Base-by-base conservation (phyloP, 2,113 vertebrate genomes). In the Neodontobutis hainanensis region DNA sequence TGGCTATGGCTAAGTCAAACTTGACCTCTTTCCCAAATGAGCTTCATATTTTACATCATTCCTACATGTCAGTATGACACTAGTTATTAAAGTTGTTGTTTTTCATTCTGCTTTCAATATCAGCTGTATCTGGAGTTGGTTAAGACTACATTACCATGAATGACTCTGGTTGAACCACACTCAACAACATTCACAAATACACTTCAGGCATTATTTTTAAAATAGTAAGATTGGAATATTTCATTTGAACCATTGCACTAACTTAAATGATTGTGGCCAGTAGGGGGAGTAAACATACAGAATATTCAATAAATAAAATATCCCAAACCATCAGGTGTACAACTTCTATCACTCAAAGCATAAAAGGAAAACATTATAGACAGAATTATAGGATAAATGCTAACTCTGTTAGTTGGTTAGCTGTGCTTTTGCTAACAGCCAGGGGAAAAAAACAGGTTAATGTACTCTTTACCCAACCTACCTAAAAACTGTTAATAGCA, bases 181-280 rank as follows among this genome's bases (percentile, higher is more conserved):
- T 47, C n/a, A 82, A 75, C 66, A 57, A 15, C 49, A 42, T 58
- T 35, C 15, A 52, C 43, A 68, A 56, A 65, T 73, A 34, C 43
- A 68, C 67, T 56, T 16, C 50, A 77, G 44, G 52, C 61, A 56
- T 55, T 42, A 47, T 56, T 61, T 70, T 70, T 59, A 40, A 40
- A 63, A 62, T 44, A 51, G 3, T 48, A 46, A 27, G 38, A 46
- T 38, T 43, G 64, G 53, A 36, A 52, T 68, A 58, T 47, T 36
- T 11, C n/a, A 65, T 36, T 16, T 48, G 43, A 67, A 27, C 19
- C 19, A 27, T 27, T 27, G 19, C 19, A 27, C 19, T 27, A 27
- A 27, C 19, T 27, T 27, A 3, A 27, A 27, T 27, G 12, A 46
- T 46, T 11, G 12, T 46, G 44, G 4, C 44, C 44, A 46, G 12